Evolutionary conservation across 2,113 vertebrate species (phyloP).

Genomic region (Tretioscincus oriximinensis): DNA sequence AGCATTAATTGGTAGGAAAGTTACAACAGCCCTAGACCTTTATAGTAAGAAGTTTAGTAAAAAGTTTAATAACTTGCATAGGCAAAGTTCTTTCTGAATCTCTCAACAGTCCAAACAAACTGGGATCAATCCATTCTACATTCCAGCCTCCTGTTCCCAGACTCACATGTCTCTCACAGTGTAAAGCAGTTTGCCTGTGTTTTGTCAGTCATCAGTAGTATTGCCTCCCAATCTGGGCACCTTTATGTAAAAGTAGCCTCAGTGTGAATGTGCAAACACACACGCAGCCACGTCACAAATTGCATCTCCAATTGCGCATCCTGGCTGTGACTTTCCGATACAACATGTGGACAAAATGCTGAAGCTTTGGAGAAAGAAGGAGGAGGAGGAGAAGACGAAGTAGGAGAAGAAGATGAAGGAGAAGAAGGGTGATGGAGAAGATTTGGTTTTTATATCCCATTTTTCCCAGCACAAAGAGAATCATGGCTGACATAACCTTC

Average conservation of each 20-base stretch:
- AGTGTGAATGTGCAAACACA: slow-evolving; percentile 28
- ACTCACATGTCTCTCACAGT: slow-evolving; percentile 61
- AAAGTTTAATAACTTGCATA: too few species aligned
- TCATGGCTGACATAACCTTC: too few species aligned
- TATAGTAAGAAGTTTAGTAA: background rate
- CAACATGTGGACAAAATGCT: slow-evolving; percentile 52
- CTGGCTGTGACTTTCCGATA: slow-evolving; percentile 66
- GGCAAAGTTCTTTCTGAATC: background rate
- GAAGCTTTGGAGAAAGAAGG: slow-evolving; percentile 29
- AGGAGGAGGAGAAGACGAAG: too few species aligned
- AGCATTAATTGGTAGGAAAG: too few species aligned
- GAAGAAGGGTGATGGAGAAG: too few species aligned
- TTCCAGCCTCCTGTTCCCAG: slow-evolving; percentile 27
- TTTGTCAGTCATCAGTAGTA: slow-evolving; percentile 79
- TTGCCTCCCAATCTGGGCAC: slow-evolving; percentile 74
- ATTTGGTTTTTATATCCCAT: too few species aligned
- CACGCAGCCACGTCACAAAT: slow-evolving; percentile 55
- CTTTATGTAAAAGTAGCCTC: slow-evolving; percentile 61
- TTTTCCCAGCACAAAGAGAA: too few species aligned
- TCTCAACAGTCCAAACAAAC: slow-evolving; percentile 49
- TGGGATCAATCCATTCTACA: slow-evolving; percentile 59
- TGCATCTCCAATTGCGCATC: slow-evolving; percentile 77
- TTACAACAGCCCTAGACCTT: too few species aligned
- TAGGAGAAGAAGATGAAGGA: too few species aligned
- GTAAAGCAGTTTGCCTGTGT: slow-evolving; percentile 69